Percentiles rank a stretch among this genome's conserved stretches.
phyloP scores from a whole-genome alignment of 2,888 invertebrate genomes.

The Caenorhabditis panamensis region DNA sequence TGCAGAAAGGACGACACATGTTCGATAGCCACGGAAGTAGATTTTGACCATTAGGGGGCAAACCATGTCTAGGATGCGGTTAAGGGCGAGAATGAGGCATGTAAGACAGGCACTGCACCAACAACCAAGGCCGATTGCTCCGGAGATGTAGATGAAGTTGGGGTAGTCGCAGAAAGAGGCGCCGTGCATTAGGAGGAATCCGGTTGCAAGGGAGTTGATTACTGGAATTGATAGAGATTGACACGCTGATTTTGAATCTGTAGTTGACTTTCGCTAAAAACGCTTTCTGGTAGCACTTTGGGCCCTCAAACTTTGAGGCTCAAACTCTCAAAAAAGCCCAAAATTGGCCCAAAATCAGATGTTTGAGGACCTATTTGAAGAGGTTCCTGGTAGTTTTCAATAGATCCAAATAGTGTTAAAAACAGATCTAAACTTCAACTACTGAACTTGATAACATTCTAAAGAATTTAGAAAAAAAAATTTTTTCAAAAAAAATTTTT shows the following conservation, averaged over 20 bases:
- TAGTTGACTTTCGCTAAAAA: no score
- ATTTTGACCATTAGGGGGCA: slow-evolving; percentile 50
- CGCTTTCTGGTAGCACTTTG: no score
- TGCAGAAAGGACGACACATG: slow-evolving; percentile 32
- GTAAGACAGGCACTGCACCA: slow-evolving; percentile 47
- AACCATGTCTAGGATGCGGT: slow-evolving; percentile 54
- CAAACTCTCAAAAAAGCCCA: no score
- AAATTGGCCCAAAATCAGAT: no score
- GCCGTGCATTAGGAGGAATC: slow-evolving; percentile 47
- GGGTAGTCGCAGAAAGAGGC: slow-evolving; percentile 53
- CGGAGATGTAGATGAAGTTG: slow-evolving; percentile 51
- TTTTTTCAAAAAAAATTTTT: no score
- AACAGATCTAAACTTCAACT: no score
- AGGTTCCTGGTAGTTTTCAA: no score
- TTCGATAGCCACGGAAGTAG: slow-evolving; percentile 54
- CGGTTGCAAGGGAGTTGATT: slow-evolving; percentile 42
- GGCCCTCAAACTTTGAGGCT: no score
- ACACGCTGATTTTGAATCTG: background rate
- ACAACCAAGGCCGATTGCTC: slow-evolving; percentile 49
- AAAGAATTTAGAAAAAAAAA: no score
- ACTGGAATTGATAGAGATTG: slow-evolving; percentile 28
- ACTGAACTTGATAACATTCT: no score
- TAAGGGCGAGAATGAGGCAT: slow-evolving; percentile 42
- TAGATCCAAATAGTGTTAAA: no score
- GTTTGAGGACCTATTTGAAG: no score